Conservation (phyloP, 2,797 vertebrate genomes). For the Lepilemur septentrionalis region DNA sequence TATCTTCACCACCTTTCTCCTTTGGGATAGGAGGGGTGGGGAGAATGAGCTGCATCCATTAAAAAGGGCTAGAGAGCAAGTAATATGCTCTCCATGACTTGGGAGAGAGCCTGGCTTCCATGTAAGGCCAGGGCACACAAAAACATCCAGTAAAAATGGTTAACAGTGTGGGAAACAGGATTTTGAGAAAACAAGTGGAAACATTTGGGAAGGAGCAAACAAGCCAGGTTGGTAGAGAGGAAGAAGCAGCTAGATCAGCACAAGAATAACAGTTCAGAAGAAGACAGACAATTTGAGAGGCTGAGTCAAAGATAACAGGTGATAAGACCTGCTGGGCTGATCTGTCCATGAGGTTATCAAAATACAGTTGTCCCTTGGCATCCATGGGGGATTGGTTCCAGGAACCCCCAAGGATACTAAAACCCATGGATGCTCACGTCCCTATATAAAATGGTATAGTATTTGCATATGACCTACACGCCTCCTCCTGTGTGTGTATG, state of each 20-base stretch:
- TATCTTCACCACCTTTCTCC: neutral
- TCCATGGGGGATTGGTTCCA: neutral
- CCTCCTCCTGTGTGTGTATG: neutral
- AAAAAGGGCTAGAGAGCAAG: neutral
- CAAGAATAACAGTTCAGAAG: neutral
- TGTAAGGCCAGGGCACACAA: neutral
- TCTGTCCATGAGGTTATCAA: constrained; percentile 4
- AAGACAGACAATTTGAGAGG: neutral
- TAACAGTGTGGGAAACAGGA: neutral
- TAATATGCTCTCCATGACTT: neutral
- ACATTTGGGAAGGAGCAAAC: neutral
- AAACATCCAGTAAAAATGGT: neutral
- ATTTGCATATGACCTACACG: neutral
- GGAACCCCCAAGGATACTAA: neutral
- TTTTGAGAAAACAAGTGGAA: neutral
- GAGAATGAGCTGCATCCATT: neutral
- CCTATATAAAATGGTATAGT: neutral
- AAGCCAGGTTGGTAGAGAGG: neutral
- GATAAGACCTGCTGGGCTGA: neutral
- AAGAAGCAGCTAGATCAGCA: neutral
- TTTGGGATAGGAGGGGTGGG: neutral
- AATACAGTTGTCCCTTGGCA: neutral
- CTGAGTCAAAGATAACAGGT: neutral
- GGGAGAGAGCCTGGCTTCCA: neutral
- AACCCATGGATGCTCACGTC: neutral